phyloP scores from a whole-genome alignment of 2,888 invertebrate species.

The Drosophila dives region DNA sequence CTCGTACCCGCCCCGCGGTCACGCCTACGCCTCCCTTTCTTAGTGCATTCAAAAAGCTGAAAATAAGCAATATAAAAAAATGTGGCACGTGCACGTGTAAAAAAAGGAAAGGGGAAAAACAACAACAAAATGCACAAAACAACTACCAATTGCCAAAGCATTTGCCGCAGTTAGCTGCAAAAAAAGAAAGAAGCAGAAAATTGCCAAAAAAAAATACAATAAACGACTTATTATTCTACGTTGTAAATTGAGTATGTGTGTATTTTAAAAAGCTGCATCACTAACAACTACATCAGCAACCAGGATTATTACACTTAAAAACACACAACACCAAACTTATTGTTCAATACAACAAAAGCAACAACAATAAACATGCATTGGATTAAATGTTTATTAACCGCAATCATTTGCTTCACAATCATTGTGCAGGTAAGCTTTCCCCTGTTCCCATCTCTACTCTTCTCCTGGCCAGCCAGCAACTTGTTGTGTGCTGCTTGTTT shows the following conservation, averaged over 20 bases:
- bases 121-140: conserved; percentile 56
- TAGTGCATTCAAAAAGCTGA: conserved; percentile 44
- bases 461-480: conserved; percentile 29
- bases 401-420: conserved; percentile 83
- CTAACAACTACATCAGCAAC: conserved; percentile 32
- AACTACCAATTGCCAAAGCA: conserved; percentile 62
- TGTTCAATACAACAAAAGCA: conserved; percentile 57
- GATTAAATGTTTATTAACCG: conserved; percentile 84
- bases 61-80: conserved; percentile 44
- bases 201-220: conserved; percentile 58
- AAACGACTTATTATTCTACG: conserved; percentile 56
- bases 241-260: conserved; percentile 40
- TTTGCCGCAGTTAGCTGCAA: conserved; percentile 60
- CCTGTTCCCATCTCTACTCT: conserved; percentile 34
- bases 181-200: conserved; percentile 24
- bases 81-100: conserved; percentile 77
- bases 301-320: conserved; percentile 61
- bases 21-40: not conserved
- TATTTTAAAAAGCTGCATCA: conserved; percentile 36
- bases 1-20: conserved; percentile 10
- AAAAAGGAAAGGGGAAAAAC: conserved; percentile 28
- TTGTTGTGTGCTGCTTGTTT: conserved; percentile 47
- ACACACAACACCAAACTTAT: conserved; percentile 44
- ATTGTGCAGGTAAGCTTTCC: conserved; percentile 83
- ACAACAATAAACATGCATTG: conserved; percentile 83